Evolutionary conservation across 2,113 vertebrate genomes (phyloP).

Genomic region (Tyrannus savana): DNA sequence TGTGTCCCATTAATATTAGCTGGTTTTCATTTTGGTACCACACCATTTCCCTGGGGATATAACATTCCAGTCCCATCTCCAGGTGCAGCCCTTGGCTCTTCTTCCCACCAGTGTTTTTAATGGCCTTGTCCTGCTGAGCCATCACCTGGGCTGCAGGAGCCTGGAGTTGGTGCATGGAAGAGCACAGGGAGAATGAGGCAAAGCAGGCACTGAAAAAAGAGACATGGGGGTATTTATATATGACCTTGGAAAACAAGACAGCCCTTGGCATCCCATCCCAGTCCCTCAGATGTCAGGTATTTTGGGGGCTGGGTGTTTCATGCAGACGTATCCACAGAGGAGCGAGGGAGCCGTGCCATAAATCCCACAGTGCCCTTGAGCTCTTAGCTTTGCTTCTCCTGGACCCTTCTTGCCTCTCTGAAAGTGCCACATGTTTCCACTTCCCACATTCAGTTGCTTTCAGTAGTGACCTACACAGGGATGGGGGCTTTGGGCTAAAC

Average conservation of each 20-base stretch:
- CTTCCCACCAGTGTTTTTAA: neutral
- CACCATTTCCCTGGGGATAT: neutral
- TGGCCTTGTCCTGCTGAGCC: neutral
- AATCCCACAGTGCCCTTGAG: neutral
- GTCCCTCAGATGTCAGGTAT: neutral
- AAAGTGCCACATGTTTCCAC: neutral
- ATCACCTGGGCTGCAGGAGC: neutral
- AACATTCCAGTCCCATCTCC: neutral
- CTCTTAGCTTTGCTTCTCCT: neutral
- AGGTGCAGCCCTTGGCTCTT: neutral
- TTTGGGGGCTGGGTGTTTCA: neutral
- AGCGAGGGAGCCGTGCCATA: neutral
- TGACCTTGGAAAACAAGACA: constrained; percentile 30
- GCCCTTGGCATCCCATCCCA: neutral
- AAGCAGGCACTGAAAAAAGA: neutral
- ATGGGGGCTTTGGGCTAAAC: neutral
- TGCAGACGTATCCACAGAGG: neutral
- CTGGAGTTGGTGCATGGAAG: neutral
- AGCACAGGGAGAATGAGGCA: neutral
- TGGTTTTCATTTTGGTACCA: neutral
- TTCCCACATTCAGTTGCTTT: neutral
- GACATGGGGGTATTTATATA: neutral
- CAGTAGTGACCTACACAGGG: neutral
- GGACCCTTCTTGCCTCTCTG: neutral
- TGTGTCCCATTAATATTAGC: neutral